Evolutionary conservation across 2,888 invertebrate genomes (phyloP).

Genomic region (Catotricha subobsoleta): DNA sequence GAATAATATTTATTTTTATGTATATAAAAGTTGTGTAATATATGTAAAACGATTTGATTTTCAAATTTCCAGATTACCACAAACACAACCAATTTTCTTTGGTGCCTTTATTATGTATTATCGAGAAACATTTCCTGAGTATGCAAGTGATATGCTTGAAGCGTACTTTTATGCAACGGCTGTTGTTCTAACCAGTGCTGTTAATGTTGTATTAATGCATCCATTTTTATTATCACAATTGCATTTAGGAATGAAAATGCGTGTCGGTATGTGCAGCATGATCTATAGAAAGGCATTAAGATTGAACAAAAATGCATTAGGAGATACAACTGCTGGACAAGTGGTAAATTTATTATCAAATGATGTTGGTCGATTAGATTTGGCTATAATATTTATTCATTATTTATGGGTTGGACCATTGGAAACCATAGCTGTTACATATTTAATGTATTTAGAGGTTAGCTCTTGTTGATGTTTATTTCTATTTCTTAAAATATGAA

Average conservation of each 20-base stretch:
- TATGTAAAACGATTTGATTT: too few species aligned
- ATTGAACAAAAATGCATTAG: constrained; percentile 52
- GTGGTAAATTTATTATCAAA: constrained; percentile 85
- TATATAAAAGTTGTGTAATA: too few species aligned
- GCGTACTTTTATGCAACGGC: constrained; percentile 62
- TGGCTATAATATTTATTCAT: constrained; percentile 69
- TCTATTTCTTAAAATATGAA: not conserved
- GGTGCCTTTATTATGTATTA: constrained; percentile 44
- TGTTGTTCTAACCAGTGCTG: constrained; percentile 52
- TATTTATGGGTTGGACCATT: constrained; percentile 81
- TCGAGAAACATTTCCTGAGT: constrained; percentile 20
- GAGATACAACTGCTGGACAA: constrained; percentile 49
- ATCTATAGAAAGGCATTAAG: constrained; percentile 48
- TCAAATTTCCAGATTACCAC: not conserved
- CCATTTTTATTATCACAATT: constrained; percentile 65
- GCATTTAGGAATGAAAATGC: constrained; percentile 47
- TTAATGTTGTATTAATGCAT: constrained; percentile 66
- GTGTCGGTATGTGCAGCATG: constrained; percentile 48
- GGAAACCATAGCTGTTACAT: constrained; percentile 61
- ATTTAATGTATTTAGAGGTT: constrained; percentile 51
- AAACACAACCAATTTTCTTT: constrained; percentile 44
- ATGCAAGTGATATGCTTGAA: constrained; percentile 21
- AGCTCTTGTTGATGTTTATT: constrained; percentile 13
- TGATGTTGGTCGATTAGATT: constrained; percentile 54
- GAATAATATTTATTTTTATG: too few species aligned